These are phyloP conservation scores for Bombus breviceps DNA, from an alignment of 1,140 invertebrate genomes.

Conservation along the genomic window DNA sequence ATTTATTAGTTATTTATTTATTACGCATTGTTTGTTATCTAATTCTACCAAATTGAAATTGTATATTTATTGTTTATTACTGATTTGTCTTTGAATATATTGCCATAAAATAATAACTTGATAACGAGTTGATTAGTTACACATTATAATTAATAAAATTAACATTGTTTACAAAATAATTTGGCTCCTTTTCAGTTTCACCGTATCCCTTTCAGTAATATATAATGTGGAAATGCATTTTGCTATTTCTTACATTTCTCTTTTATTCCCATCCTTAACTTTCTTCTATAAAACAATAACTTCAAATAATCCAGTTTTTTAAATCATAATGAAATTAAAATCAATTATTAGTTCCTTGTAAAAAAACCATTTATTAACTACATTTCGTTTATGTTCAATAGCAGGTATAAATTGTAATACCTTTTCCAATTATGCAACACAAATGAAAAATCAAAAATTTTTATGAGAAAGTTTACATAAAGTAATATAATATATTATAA, in stretches of 20 bases:
- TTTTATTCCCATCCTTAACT: conserved; percentile 13
- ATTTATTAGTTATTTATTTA: conserved; percentile 51
- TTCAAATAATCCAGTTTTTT: neutral
- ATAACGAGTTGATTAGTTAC: conserved; percentile 42
- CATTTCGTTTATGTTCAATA: neutral
- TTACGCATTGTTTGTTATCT: conserved; percentile 63
- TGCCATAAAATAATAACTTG: conserved; percentile 46
- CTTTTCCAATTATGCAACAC: neutral
- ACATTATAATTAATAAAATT: conserved; percentile 58
- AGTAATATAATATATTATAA: neutral
- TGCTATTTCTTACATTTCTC: conserved; percentile 1
- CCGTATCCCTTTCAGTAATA: neutral
- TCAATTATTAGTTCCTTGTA: neutral
- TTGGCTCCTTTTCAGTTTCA: conserved; percentile 24
- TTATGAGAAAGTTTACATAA: neutral
- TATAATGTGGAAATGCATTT: conserved; percentile 4
- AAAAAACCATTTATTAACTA: neutral
- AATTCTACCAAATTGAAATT: conserved; percentile 52
- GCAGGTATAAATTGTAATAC: no score
- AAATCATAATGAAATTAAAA: neutral
- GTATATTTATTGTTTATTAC: conserved; percentile 59
- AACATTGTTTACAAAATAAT: conserved; percentile 35
- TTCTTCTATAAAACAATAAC: conserved; percentile 1
- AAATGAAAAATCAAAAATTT: conserved; percentile 2
- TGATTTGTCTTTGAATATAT: conserved; percentile 42